Conservation (phyloP, 2,797 vertebrate genomes). For the Urocyon cinereoargenteus region DNA sequence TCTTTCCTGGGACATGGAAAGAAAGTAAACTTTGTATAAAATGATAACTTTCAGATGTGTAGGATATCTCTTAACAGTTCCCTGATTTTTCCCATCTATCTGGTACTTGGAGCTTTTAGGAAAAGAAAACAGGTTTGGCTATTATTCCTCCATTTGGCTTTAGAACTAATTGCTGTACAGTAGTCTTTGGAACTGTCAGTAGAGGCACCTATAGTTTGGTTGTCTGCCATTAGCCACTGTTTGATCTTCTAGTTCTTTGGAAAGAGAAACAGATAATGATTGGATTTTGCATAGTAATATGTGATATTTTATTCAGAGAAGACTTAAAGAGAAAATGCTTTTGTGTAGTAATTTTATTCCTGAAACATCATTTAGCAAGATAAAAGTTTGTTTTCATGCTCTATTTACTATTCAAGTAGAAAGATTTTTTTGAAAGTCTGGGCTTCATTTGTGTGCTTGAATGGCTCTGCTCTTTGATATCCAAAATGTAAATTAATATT, state of each 20-base stretch:
- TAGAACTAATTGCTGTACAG: constrained; percentile 76
- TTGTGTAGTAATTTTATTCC: constrained; percentile 68
- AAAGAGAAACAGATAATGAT: constrained; percentile 87
- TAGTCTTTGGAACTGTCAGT: constrained; percentile 86
- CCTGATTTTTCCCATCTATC: not conserved
- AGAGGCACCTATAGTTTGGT: constrained; percentile 86
- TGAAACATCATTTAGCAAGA: constrained; percentile 55
- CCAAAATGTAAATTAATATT: constrained; percentile 51
- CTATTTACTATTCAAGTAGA: constrained; percentile 43
- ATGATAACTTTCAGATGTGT: constrained; percentile 42
- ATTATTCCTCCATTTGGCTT: constrained; percentile 54
- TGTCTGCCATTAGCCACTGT: constrained; percentile 90
- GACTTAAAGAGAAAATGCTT: constrained; percentile 59
- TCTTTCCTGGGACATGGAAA: constrained; percentile 50
- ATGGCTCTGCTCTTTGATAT: constrained; percentile 62
- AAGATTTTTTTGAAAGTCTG: not conserved
- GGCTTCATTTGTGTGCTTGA: constrained; percentile 45
- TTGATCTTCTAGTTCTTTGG: constrained; percentile 83
- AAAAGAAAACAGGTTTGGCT: not conserved
- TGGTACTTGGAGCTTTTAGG: constrained; percentile 55
- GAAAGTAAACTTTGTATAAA: not conserved
- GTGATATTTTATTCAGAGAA: constrained; percentile 80
- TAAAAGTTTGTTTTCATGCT: constrained; percentile 25
- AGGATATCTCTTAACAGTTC: not conserved
- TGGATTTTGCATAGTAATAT: constrained; percentile 88